These are phyloP conservation scores for Zaprionus nigranus DNA, from an alignment of 1,140 invertebrate genomes.

Conservation along the genomic window DNA sequence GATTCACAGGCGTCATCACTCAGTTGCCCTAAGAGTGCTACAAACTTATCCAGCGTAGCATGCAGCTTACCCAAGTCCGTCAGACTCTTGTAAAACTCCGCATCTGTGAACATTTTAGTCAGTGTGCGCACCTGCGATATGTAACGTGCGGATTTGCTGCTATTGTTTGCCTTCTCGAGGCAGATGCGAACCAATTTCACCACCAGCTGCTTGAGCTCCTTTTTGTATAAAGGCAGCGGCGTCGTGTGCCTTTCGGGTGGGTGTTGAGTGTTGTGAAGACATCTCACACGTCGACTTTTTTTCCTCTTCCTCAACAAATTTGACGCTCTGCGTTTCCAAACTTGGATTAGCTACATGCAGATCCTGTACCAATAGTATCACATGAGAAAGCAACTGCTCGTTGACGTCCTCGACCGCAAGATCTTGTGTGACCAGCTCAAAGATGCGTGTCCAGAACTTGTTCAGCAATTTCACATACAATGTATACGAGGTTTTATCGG, in stretches of 20 bases:
- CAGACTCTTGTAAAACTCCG: conserved; percentile 61
- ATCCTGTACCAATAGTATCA: conserved; percentile 68
- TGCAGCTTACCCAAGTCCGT: conserved; percentile 74
- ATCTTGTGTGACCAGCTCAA: conserved; percentile 83
- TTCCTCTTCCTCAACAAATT: conserved; percentile 49
- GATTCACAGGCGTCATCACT: conserved; percentile 84
- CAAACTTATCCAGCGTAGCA: conserved; percentile 85
- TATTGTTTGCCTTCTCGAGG: conserved; percentile 60
- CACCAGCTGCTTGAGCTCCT: conserved; percentile 85
- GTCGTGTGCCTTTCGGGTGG: conserved; percentile 57
- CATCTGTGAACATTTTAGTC: conserved; percentile 70
- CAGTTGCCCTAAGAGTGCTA: conserved; percentile 84
- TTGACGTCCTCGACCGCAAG: conserved; percentile 56
- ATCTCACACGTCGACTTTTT: conserved; percentile 4
- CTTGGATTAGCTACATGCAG: conserved; percentile 71
- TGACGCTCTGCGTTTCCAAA: conserved; percentile 65
- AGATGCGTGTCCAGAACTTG: conserved; percentile 86
- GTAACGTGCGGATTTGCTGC: conserved; percentile 49
- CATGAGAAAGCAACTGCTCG: conserved; percentile 60
- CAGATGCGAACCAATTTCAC: conserved; percentile 85
- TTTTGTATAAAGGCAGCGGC: conserved; percentile 67
- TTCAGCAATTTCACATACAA: conserved; percentile 85
- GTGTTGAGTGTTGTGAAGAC: conserved; percentile 38
- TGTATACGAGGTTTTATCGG: conserved; percentile 67
- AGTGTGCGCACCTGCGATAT: conserved; percentile 60